These are phyloP conservation scores for Pollachius pollachius DNA, from an alignment of 2,113 vertebrate genomes.

Conservation along the genomic window DNA sequence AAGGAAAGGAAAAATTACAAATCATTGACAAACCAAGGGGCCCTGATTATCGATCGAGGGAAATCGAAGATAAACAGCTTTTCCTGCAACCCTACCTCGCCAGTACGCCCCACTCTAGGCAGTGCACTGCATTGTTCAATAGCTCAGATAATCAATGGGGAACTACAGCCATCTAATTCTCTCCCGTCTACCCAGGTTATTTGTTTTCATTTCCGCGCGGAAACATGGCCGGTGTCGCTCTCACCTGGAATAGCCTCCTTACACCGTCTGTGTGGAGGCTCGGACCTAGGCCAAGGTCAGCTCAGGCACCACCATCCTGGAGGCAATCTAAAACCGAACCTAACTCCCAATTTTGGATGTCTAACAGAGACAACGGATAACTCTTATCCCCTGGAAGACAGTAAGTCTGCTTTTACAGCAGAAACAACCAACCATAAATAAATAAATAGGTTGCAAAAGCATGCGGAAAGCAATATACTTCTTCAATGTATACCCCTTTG, in stretches of 20 bases:
- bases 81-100: constrained; percentile 36
- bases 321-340: not conserved
- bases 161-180: constrained; percentile 36
- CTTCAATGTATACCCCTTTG: too few relatives aligned
- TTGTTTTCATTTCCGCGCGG: constrained; percentile 42
- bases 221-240: constrained; percentile 20
- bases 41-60: constrained; percentile 57
- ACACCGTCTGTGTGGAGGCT: constrained; percentile 12
- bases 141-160: constrained; percentile 40
- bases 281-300: constrained; percentile 48
- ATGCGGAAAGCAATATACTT: too few relatives aligned
- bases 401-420: too few relatives aligned
- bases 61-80: constrained; percentile 63
- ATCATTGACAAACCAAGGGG: constrained; percentile 63
- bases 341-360: constrained; percentile 19
- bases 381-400: not conserved
- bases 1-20: constrained; percentile 63
- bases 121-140: constrained; percentile 13
- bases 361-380: not conserved
- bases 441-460: too few relatives aligned
- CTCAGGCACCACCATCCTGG: constrained; percentile 6
- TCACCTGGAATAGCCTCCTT: constrained; percentile 26
- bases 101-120: constrained; percentile 23
- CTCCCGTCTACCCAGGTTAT: constrained; percentile 28
- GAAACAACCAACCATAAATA: too few relatives aligned